These are phyloP conservation scores for Chrysina gloriosa DNA, from an alignment of 2,888 invertebrate genomes.

Conservation along the genomic window DNA sequence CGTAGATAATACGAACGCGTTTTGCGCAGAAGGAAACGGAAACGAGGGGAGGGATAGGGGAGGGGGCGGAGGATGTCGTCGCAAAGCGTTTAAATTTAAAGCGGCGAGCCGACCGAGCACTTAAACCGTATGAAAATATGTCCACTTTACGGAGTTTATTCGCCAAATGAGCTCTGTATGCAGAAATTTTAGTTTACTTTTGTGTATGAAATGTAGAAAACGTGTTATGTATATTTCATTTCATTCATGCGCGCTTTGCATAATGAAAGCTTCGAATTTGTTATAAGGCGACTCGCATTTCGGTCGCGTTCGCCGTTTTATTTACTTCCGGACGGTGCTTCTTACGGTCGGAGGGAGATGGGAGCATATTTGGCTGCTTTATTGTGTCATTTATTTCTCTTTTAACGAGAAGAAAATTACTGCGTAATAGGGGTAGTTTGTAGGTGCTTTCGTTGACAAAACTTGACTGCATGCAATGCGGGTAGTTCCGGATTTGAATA, in stretches of 20 bases:
- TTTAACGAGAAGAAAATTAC: too few species aligned
- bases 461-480: too few species aligned
- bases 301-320: slow-evolving; percentile 3
- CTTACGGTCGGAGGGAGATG: too few species aligned
- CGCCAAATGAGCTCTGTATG: slow-evolving; percentile 55
- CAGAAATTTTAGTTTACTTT: slow-evolving; percentile 55
- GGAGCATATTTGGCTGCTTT: too few species aligned
- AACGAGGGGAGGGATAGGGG: background rate
- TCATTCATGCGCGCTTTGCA: slow-evolving; percentile 50
- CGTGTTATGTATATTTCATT: slow-evolving; percentile 55
- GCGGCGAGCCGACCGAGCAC: slow-evolving; percentile 43
- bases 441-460: too few species aligned
- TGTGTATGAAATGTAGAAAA: slow-evolving; percentile 55
- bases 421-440: too few species aligned
- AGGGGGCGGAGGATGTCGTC: background rate
- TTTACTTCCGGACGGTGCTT: slow-evolving; percentile 18
- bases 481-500: too few species aligned
- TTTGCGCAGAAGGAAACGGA: too few species aligned
- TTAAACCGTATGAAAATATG: slow-evolving; percentile 55
- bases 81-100: slow-evolving; percentile 44
- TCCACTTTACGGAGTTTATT: slow-evolving; percentile 56
- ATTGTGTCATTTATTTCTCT: background rate
- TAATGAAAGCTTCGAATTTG: slow-evolving; percentile 46
- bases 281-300: slow-evolving; percentile 22
- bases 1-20: background rate